Base-by-base conservation (phyloP, 2,888 invertebrate species). In the Hemicrepidius hirtus region DNA sequence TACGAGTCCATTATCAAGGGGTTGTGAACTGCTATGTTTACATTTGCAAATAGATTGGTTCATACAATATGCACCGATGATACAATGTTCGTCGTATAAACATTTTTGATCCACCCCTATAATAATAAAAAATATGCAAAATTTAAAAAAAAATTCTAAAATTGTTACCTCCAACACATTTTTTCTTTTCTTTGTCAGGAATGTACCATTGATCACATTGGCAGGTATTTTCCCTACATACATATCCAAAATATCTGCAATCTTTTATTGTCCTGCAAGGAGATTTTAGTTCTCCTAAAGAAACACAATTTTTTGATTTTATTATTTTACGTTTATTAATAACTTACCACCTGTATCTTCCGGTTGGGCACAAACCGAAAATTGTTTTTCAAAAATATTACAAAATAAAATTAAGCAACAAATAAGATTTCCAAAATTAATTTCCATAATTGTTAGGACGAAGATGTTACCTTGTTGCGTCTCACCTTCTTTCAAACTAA, bases 31-130 rank as follows among this genome's bases (percentile, higher is more conserved):
- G 9, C 70, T 70, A 9, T 83, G 82, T 78, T 86, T 85, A 75
- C 86, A 86, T 78, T 83, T 81, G 75, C 87, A 87, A 44, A 77
- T 80, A 20, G 78, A 79, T 77, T 85, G 85, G 63, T 83, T 80
- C 79, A 85, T 81, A 76, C 87, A 87, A 76, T 80, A 87, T 3
- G 86, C 86, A 4, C 85, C 85, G 50, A 84, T 84, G 67, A 86
- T 85, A 75, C 87, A 87, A 67, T 86, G 85, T 68, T 84, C 85
- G 75, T 87, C 87, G 69, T 86, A 87, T 50, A 81, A 76, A 77
- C 87, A 87, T 75, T 76, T 82, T 73, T 85, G 82, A 63, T 83
- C 84, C 0, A 86, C 80, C 69, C 82, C 87, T 86, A 68, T 40
- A 37, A 16, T 28, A 35, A 67, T 16, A 60, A 20, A 37, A 40